Conservation (phyloP, 1,140 invertebrate species). For the Drosophila obscura region DNA sequence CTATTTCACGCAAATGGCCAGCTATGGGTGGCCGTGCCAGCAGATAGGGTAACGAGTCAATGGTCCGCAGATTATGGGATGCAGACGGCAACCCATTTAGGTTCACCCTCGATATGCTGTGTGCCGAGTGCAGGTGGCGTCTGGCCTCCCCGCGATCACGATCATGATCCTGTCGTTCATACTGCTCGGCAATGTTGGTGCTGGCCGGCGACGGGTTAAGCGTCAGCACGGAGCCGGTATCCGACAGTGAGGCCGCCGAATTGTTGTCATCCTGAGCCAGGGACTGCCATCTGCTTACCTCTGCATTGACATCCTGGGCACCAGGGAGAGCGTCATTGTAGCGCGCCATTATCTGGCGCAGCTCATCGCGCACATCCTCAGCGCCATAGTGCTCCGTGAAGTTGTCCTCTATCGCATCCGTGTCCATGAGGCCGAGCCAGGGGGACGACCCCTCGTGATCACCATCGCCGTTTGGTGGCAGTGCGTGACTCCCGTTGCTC, state of each 20-base stretch:
- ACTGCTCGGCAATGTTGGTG: neutral
- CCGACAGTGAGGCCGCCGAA: neutral
- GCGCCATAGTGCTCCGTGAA: slow-evolving; percentile 8
- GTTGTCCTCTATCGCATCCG: neutral
- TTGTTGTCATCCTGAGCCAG: no score
- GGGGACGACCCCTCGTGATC: no score
- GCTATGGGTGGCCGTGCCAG: no score
- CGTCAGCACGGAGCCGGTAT: neutral
- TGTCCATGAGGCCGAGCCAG: slow-evolving; percentile 2
- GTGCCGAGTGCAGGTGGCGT: no score
- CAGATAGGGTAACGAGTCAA: no score
- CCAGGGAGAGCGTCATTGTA: neutral
- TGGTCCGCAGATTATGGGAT: no score
- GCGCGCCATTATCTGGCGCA: slow-evolving; percentile 6
- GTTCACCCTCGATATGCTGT: no score
- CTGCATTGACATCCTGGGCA: no score
- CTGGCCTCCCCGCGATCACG: neutral
- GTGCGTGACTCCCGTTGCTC: no score
- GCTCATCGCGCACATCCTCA: slow-evolving; percentile 3
- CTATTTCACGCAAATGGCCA: neutral
- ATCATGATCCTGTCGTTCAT: neutral
- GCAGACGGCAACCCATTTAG: no score
- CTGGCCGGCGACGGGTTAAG: neutral
- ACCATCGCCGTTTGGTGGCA: no score
- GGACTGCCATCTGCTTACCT: no score